A percentile compares a stretch with the other conserved stretches of the same genome.
Conservation (phyloP, 2,113 vertebrate genomes). For the Deroptyus accipitrinus region DNA sequence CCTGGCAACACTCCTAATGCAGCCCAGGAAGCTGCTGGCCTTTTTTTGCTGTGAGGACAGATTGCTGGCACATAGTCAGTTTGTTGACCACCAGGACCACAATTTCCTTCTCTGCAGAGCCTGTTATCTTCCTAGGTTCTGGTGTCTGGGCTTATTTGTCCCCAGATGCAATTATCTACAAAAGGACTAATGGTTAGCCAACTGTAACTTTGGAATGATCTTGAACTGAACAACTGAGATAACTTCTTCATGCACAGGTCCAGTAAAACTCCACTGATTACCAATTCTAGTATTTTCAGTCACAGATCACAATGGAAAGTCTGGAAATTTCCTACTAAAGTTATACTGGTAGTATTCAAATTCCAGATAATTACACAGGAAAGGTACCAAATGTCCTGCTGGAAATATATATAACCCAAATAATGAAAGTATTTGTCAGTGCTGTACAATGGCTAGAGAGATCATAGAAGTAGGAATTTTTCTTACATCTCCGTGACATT, state of each 20-base stretch:
- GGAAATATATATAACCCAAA: not conserved
- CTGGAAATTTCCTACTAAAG: not conserved
- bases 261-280: not conserved
- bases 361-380: not conserved
- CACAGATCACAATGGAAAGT: not conserved
- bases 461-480: not conserved
- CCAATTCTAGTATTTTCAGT: not conserved
- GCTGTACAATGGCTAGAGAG: not conserved
- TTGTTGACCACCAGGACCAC: not conserved
- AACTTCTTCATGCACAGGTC: not conserved
- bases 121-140: not conserved
- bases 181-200: not conserved
- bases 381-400: not conserved
- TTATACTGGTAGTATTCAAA: not conserved
- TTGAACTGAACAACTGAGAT: not conserved
- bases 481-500: not conserved
- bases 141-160: not conserved
- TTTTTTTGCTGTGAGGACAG: not conserved
- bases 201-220: not conserved
- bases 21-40: not conserved
- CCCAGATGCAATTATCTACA: not conserved
- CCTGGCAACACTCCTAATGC: not conserved
- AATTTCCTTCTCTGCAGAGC: not conserved
- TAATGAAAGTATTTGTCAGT: not conserved
- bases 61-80: not conserved